Percentiles rank a stretch among this genome's conserved stretches.
Conservation (phyloP, 2,888 invertebrate genomes). For the Biston betularia region DNA sequence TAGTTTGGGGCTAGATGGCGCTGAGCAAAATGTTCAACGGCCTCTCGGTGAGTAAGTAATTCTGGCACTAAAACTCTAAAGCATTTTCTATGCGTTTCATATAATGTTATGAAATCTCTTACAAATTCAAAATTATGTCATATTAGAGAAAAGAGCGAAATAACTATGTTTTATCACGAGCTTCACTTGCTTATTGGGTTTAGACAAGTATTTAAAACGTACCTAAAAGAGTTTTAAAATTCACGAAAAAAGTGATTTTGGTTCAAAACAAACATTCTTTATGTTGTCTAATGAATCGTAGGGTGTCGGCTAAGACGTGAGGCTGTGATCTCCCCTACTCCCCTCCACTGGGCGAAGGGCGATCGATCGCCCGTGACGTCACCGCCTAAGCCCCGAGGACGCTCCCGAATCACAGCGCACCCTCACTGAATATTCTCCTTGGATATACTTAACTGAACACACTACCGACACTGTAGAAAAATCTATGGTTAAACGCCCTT, state of each 20-base stretch:
- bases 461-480: conserved; percentile 38
- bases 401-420: conserved; percentile 41
- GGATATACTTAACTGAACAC: conserved; percentile 31
- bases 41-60: no score
- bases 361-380: conserved; percentile 82
- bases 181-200: neutral
- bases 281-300: conserved; percentile 58
- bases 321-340: conserved; percentile 39
- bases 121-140: no score
- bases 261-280: conserved; percentile 55
- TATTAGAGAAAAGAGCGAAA: no score
- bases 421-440: conserved; percentile 34
- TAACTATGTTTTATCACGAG: neutral
- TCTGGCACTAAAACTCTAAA: no score
- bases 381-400: conserved; percentile 64
- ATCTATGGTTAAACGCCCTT: conserved; percentile 21
- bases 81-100: no score
- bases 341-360: conserved; percentile 45
- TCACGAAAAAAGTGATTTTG: conserved; percentile 32
- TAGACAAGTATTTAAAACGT: neutral
- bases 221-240: neutral
- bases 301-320: conserved; percentile 44
- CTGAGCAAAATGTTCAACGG: no score
- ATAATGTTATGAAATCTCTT: no score
- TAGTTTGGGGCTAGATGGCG: no score